These are phyloP conservation scores for Vanessa atalanta DNA, from an alignment of 1,140 invertebrate species.

Conservation along the genomic window DNA sequence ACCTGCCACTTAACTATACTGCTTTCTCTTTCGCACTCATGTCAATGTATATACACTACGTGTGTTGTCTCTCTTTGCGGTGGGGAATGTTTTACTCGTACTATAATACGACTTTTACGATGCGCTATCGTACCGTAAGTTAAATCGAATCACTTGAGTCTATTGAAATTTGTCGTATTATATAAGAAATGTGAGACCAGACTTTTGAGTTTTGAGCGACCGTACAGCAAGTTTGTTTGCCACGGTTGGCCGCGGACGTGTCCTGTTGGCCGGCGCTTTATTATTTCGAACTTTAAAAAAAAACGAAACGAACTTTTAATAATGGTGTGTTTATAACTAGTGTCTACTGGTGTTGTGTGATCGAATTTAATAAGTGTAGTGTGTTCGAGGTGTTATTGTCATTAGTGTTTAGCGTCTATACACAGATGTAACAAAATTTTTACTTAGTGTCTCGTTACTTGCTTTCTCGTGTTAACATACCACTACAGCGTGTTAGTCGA, in stretches of 20 bases:
- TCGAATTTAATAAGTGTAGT: constrained; percentile 52
- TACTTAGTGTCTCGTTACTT: constrained; percentile 56
- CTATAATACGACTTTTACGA: constrained; percentile 51
- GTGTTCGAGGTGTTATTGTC: constrained; percentile 44
- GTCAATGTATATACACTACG: constrained; percentile 26
- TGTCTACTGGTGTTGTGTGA: constrained; percentile 50
- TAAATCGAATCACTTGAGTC: constrained; percentile 29
- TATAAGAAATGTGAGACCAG: constrained; percentile 55
- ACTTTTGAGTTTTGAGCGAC: constrained; percentile 50
- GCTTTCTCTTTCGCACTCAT: constrained; percentile 44
- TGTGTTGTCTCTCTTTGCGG: constrained; percentile 44
- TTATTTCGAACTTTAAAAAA: constrained; percentile 60
- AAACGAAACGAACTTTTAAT: constrained; percentile 66
- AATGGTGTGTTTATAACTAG: constrained; percentile 59
- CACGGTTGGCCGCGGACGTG: constrained; percentile 65
- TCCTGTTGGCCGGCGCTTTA: constrained; percentile 59
- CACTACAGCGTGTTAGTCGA: constrained; percentile 48
- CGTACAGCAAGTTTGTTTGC: constrained; percentile 72
- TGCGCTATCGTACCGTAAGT: constrained; percentile 29
- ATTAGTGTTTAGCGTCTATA: constrained; percentile 39
- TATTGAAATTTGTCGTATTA: constrained; percentile 55
- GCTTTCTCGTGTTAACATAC: constrained; percentile 56
- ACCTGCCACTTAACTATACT: constrained; percentile 45
- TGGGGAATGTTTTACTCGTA: constrained; percentile 50
- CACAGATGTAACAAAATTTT: constrained; percentile 60